phyloP scores from a whole-genome alignment of 2,888 invertebrate species.

The Junonia oenone region DNA sequence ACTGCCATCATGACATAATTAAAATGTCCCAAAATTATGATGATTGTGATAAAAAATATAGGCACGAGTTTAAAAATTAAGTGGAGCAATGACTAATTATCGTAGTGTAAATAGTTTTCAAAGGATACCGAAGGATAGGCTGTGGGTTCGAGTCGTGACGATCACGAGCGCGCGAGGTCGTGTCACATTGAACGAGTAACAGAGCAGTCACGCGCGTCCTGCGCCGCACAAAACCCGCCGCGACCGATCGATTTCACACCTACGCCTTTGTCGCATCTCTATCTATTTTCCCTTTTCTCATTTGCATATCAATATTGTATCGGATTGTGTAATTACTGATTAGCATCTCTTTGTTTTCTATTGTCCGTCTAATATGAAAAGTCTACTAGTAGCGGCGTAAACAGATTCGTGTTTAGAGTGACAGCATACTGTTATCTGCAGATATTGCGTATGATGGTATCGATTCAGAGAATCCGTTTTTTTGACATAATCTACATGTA shows the following conservation, averaged over 20 bases:
- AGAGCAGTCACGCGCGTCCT: slow-evolving; percentile 55
- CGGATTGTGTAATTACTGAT: slow-evolving; percentile 31
- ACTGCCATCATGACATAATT: too few species aligned
- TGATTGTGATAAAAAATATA: not conserved
- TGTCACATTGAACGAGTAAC: slow-evolving; percentile 47
- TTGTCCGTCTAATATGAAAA: slow-evolving; percentile 6
- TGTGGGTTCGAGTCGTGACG: slow-evolving; percentile 47
- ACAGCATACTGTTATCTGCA: slow-evolving; percentile 7
- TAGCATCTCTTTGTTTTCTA: slow-evolving; percentile 31
- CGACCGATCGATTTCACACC: slow-evolving; percentile 64
- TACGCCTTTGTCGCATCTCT: slow-evolving; percentile 43
- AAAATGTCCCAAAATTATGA: too few species aligned
- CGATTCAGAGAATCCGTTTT: not conserved
- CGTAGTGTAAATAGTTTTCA: not conserved
- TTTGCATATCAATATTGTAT: slow-evolving; percentile 51
- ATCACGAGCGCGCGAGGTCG: slow-evolving; percentile 49
- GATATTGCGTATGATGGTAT: not conserved
- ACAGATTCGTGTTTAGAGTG: slow-evolving; percentile 12
- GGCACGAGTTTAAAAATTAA: not conserved
- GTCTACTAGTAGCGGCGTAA: slow-evolving; percentile 1
- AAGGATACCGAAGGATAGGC: slow-evolving; percentile 3
- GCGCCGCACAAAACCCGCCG: slow-evolving; percentile 47
- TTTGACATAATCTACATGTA: not conserved
- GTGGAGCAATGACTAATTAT: not conserved
- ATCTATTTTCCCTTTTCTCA: slow-evolving; percentile 57